These are phyloP conservation scores for Nothobranchius furzeri DNA, from an alignment of 2,113 vertebrate species.

Conservation along the genomic window DNA sequence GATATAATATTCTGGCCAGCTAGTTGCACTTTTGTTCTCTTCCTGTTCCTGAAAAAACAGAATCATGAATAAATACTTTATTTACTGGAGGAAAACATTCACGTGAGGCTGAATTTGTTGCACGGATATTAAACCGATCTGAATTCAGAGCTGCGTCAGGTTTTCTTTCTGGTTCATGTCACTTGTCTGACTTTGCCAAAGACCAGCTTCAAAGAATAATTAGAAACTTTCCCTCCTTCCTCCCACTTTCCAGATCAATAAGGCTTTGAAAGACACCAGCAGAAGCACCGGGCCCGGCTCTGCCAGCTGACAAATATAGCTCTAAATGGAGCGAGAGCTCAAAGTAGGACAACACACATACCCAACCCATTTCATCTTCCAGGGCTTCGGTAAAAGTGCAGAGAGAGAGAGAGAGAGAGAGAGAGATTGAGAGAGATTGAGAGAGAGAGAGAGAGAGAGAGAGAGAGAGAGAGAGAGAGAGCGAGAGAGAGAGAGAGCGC, in stretches of 20 bases:
- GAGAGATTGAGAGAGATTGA: too few relatives aligned
- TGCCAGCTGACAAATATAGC: constrained; percentile 35
- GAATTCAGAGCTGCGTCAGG: too few relatives aligned
- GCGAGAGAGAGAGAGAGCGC: too few relatives aligned
- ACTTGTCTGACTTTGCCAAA: not conserved
- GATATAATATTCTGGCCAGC: constrained; percentile 98
- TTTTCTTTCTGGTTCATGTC: constrained; percentile 13
- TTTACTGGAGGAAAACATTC: too few relatives aligned
- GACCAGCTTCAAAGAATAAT: constrained; percentile 14
- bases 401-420: constrained; percentile 26
- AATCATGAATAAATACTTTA: not conserved
- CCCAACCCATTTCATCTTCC: constrained; percentile 37
- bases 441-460: too few relatives aligned
- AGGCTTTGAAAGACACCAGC: constrained; percentile 10
- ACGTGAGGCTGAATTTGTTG: too few relatives aligned
- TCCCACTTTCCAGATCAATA: constrained; percentile 11
- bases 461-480: too few relatives aligned
- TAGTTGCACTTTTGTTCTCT: constrained; percentile 98
- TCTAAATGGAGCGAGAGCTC: constrained; percentile 50
- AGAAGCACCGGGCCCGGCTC: constrained; percentile 6
- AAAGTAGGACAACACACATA: constrained; percentile 72
- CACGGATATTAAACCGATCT: too few relatives aligned
- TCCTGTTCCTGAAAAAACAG: constrained; percentile 88
- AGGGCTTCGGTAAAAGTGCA: constrained; percentile 33
- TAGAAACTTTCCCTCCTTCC: not conserved